phyloP scores from a whole-genome alignment of 2,797 vertebrate species.

The Dendrocincla fuliginosa region DNA sequence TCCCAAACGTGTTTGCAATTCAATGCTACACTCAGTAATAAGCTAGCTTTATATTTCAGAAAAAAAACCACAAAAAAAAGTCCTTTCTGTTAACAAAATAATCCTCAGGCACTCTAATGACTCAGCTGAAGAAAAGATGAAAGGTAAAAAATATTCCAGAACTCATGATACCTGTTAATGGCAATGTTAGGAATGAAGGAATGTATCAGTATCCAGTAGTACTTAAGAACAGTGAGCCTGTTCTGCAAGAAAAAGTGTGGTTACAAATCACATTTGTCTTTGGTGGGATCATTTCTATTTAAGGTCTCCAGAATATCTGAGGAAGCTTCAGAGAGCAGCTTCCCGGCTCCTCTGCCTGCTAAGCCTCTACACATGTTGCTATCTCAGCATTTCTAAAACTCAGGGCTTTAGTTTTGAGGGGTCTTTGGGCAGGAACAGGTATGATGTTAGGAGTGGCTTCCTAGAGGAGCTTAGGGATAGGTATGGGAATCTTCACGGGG shows the following conservation, averaged over 20 bases:
- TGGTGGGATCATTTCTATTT: background rate
- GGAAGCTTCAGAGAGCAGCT: background rate
- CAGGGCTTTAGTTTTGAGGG: background rate
- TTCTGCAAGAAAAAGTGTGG: background rate
- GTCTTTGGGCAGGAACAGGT: background rate
- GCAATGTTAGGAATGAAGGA: background rate
- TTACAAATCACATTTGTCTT: background rate
- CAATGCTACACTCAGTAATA: background rate
- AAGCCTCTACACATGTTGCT: background rate
- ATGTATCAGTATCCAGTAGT: background rate
- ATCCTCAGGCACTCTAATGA: background rate
- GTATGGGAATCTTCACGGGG: background rate
- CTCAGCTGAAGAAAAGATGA: background rate
- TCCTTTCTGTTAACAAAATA: background rate
- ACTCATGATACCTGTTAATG: background rate
- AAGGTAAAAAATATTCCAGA: background rate
- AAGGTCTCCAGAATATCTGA: background rate
- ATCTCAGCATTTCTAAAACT: background rate
- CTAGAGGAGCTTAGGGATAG: background rate
- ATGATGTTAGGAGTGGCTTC: rapidly evolving
- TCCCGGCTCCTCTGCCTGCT: background rate
- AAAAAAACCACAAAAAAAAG: background rate
- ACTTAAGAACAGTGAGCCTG: background rate
- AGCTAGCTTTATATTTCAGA: background rate
- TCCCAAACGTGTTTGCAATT: background rate